Percentiles rank a stretch among this genome's conserved stretches.
phyloP scores from a whole-genome alignment of 2,797 vertebrate species.

The Austrolebias charrua region DNA sequence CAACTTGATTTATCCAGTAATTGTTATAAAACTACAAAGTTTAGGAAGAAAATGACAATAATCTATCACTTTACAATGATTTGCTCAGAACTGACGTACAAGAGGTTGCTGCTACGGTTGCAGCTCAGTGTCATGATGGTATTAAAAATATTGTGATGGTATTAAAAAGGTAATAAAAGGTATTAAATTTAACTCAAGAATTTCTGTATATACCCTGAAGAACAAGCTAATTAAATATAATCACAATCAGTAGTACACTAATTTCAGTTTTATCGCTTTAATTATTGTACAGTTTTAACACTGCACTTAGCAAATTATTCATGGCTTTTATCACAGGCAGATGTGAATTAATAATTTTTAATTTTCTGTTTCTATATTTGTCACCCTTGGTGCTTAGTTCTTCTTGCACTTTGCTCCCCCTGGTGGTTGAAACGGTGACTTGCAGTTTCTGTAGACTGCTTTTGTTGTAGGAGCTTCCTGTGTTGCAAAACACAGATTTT shows the following conservation, averaged over 20 bases:
- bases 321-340: background rate
- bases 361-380: background rate
- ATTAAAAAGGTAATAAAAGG: too few relatives aligned
- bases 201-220: too few relatives aligned
- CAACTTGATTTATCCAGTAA: too few relatives aligned
- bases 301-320: background rate
- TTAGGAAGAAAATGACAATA: too few relatives aligned
- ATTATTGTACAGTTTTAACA: background rate
- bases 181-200: too few relatives aligned
- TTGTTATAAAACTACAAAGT: too few relatives aligned
- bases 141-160: too few relatives aligned
- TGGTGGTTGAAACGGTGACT: conserved; percentile 36
- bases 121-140: too few relatives aligned
- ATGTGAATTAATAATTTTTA: background rate
- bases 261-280: background rate
- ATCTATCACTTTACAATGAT: too few relatives aligned
- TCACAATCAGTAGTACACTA: conserved; percentile 2
- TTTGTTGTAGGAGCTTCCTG: background rate
- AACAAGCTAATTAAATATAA: background rate
- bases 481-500: too few relatives aligned
- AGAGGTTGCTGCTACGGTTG: too few relatives aligned
- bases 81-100: too few relatives aligned
- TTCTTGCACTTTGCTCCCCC: conserved; percentile 52
- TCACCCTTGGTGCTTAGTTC: conserved; percentile 1
- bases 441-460: conserved; percentile 25